A percentile compares a stretch with the other conserved stretches of the same genome.
These are phyloP conservation scores for Zygothrica quintamaculata DNA, from an alignment of 2,888 invertebrate genomes.

Conservation along the genomic window DNA sequence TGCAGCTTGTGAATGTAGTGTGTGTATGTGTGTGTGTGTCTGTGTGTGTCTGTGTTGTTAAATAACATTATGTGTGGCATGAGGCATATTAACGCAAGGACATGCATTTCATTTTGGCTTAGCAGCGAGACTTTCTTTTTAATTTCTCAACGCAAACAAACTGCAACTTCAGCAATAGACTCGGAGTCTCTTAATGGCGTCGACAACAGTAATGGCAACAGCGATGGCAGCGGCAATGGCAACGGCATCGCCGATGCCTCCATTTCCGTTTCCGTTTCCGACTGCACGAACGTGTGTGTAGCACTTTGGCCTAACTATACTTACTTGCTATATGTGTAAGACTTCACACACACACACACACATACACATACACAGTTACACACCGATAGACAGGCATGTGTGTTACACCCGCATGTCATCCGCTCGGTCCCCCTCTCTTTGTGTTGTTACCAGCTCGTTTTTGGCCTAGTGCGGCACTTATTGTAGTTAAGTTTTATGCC, in stretches of 20 bases:
- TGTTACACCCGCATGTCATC: constrained; percentile 1
- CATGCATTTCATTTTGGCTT: constrained; percentile 62
- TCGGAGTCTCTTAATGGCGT: too few relatives aligned
- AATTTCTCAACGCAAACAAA: constrained; percentile 38
- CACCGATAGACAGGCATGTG: not conserved
- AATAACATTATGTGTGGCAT: too few relatives aligned
- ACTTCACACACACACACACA: constrained; percentile 14
- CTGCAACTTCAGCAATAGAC: constrained; percentile 10
- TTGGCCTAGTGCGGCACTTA: constrained; percentile 57
- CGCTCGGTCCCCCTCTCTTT: too few relatives aligned
- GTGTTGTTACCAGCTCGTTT: constrained; percentile 65
- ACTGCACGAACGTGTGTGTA: constrained; percentile 54
- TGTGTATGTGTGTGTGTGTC: too few relatives aligned
- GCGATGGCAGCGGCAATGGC: constrained; percentile 7
- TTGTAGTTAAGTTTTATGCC: constrained; percentile 77
- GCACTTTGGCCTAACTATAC: constrained; percentile 55
- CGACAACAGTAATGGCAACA: too few relatives aligned
- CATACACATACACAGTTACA: constrained; percentile 3
- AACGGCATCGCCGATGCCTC: constrained; percentile 40
- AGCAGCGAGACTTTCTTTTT: constrained; percentile 41
- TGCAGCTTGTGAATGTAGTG: not conserved
- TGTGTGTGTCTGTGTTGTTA: too few relatives aligned
- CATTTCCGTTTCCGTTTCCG: constrained; percentile 72
- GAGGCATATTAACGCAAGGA: constrained; percentile 50
- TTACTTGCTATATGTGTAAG: constrained; percentile 56